phyloP scores from a whole-genome alignment of 2,888 invertebrate genomes.

The Cheilosia impressa region DNA sequence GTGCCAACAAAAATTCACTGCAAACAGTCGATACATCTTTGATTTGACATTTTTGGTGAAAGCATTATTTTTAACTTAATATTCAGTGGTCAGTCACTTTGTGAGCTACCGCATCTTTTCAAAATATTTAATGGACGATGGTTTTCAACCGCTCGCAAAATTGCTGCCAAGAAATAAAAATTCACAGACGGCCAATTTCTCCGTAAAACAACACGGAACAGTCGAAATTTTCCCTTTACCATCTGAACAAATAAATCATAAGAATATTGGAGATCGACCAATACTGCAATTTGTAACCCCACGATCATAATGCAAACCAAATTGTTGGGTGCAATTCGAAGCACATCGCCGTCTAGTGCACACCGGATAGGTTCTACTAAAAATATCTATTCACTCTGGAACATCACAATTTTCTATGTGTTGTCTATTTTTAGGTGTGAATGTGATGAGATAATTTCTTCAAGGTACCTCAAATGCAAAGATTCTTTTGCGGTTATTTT shows the following conservation, averaged over 20 bases:
- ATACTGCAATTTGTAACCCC: slow-evolving; percentile 26
- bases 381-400: slow-evolving; percentile 65
- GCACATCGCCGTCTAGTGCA: slow-evolving; percentile 24
- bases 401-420: neutral
- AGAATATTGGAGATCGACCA: slow-evolving; percentile 38
- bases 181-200: neutral
- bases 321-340: neutral
- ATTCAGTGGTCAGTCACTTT: neutral
- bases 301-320: slow-evolving; percentile 11
- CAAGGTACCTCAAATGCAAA: slow-evolving; percentile 14
- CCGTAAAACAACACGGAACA: slow-evolving; percentile 18
- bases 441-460: slow-evolving; percentile 36
- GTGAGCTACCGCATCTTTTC: neutral
- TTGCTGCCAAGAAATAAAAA: neutral
- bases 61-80: neutral
- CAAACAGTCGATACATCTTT: neutral
- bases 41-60: neutral
- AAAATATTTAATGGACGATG: neutral
- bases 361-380: slow-evolving; percentile 43
- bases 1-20: neutral
- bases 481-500: slow-evolving; percentile 51
- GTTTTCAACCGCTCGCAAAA: neutral
- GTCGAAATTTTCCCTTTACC: slow-evolving; percentile 15
- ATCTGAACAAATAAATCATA: slow-evolving; percentile 23
- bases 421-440: slow-evolving; percentile 52